These are phyloP conservation scores for Orestias chungarensis DNA, from an alignment of 2,797 vertebrate species.

Conservation along the genomic window DNA sequence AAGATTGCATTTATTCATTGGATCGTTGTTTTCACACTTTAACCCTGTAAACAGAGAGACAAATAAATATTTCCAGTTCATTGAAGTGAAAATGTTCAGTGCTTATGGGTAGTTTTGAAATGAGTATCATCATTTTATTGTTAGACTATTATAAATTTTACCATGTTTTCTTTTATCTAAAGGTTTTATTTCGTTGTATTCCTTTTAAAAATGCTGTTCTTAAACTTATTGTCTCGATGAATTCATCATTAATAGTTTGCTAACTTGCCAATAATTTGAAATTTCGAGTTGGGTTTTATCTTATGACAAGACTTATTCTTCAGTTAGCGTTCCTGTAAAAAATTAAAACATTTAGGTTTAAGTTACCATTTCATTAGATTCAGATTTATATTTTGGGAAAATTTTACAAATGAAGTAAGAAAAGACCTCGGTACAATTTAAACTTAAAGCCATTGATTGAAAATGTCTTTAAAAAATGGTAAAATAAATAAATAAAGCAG, in stretches of 20 bases:
- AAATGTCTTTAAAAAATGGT: too few relatives aligned
- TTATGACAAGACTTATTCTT: background rate
- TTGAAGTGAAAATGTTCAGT: background rate
- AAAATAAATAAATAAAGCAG: too few relatives aligned
- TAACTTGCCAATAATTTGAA: background rate
- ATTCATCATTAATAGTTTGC: too few relatives aligned
- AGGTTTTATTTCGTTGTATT: background rate
- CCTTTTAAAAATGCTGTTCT: background rate
- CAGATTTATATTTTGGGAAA: background rate
- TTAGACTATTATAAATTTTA: background rate
- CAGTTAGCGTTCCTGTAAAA: background rate
- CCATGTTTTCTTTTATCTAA: background rate
- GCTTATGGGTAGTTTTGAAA: background rate
- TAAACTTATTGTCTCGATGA: background rate
- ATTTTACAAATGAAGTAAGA: background rate
- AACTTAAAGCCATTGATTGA: too few relatives aligned
- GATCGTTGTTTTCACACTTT: constrained; percentile 48
- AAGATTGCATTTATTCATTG: constrained; percentile 28
- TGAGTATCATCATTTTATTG: background rate
- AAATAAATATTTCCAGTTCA: background rate
- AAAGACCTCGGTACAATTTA: background rate
- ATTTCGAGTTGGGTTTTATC: background rate
- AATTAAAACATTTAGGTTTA: background rate
- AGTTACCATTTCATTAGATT: background rate
- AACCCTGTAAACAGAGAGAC: constrained; percentile 70